phyloP scores from a whole-genome alignment of 2,888 invertebrate genomes.

The Bombylius major region DNA sequence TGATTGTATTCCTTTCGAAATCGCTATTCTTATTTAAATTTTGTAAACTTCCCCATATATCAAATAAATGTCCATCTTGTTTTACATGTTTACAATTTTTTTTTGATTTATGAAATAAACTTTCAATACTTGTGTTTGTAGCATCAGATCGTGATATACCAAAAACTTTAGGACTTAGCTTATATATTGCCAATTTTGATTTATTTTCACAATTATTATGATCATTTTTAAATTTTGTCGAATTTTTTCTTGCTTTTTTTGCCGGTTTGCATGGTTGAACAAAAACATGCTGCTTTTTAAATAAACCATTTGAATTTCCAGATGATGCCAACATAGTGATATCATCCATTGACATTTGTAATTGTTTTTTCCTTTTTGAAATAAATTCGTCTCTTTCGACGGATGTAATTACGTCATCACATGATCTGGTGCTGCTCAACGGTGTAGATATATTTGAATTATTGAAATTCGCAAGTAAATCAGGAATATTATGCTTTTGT shows the following conservation, averaged over 20 bases:
- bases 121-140: slow-evolving; percentile 31
- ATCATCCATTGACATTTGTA: slow-evolving; percentile 46
- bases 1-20: slow-evolving; percentile 3
- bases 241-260: background rate
- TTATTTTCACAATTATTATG: slow-evolving; percentile 12
- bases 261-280: slow-evolving; percentile 13
- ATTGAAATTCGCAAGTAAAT: slow-evolving; percentile 35
- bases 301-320: slow-evolving; percentile 14
- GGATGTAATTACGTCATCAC: slow-evolving; percentile 43
- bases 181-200: slow-evolving; percentile 34
- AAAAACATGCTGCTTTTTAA: slow-evolving; percentile 34
- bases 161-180: slow-evolving; percentile 55
- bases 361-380: slow-evolving; percentile 17
- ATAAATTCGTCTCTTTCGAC: slow-evolving; percentile 23
- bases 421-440: slow-evolving; percentile 38
- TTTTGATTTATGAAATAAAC: slow-evolving; percentile 24
- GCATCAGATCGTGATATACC: slow-evolving; percentile 32
- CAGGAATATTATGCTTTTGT: slow-evolving; percentile 18
- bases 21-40: slow-evolving; percentile 37
- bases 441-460: slow-evolving; percentile 12
- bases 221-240: background rate
- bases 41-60: slow-evolving; percentile 51
- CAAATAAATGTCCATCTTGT: slow-evolving; percentile 20
- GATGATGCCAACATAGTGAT: slow-evolving; percentile 40
- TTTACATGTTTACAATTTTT: slow-evolving; percentile 19